These are phyloP conservation scores for Hassar affinis DNA, from an alignment of 2,113 vertebrate species.

Conservation along the genomic window DNA sequence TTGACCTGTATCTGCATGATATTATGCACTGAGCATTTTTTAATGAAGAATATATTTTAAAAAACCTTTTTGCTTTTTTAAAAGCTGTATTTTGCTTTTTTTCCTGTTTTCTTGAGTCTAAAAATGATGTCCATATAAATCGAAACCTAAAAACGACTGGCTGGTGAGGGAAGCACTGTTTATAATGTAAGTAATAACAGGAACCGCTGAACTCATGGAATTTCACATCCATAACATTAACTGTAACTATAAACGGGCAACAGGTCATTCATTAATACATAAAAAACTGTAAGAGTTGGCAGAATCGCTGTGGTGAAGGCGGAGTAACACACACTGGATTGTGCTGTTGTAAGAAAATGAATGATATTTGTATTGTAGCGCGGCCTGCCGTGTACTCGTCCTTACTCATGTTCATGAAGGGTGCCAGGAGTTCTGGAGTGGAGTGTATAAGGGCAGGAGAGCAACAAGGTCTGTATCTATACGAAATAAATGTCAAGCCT, in stretches of 20 bases:
- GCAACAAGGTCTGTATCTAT: no score
- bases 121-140: background rate
- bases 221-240: background rate
- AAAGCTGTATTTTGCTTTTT: background rate
- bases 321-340: background rate
- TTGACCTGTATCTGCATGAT: no score
- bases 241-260: background rate
- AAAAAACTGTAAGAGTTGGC: background rate
- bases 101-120: background rate
- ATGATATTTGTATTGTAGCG: background rate
- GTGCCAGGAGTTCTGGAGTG: background rate
- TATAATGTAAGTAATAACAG: background rate
- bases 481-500: background rate
- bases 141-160: background rate
- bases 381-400: accelerated
- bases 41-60: no score
- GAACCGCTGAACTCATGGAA: background rate
- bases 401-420: background rate
- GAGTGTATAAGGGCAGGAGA: background rate
- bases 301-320: background rate
- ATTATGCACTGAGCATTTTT: no score
- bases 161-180: background rate
- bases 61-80: no score
- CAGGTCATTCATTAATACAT: background rate
- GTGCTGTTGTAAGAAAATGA: background rate